Percentiles rank a stretch among this genome's conserved stretches.
Evolutionary conservation across 2,888 invertebrate genomes (phyloP).

Genomic region (Spicauda simplicius): DNA sequence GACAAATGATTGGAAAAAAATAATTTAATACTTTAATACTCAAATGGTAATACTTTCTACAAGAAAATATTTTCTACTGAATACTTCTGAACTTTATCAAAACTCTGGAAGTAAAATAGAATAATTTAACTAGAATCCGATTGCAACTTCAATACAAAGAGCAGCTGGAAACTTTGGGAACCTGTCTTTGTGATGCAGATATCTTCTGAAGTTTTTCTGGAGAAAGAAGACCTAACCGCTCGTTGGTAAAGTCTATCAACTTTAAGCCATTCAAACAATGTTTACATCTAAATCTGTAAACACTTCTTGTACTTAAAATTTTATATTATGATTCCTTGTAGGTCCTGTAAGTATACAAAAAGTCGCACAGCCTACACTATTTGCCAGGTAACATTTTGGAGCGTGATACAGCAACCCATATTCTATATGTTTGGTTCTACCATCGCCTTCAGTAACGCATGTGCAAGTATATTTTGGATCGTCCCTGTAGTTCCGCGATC

Average conservation of each 20-base stretch:
- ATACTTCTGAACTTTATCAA: slow-evolving; percentile 19
- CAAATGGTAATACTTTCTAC: not conserved
- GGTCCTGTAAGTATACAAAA: no score
- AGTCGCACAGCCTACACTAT: no score
- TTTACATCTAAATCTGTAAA: not conserved
- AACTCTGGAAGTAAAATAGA: slow-evolving; percentile 21
- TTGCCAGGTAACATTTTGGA: no score
- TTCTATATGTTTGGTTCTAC: no score
- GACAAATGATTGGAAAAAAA: not conserved
- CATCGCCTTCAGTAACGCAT: no score
- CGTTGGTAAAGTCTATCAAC: not conserved
- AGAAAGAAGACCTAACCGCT: slow-evolving; percentile 14
- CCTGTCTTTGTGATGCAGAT: slow-evolving; percentile 33
- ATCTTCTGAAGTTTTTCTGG: slow-evolving; percentile 11
- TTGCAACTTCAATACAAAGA: slow-evolving; percentile 32
- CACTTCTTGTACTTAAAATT: no score
- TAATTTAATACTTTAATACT: slow-evolving; percentile 5
- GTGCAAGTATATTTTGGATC: no score
- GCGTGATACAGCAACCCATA: no score
- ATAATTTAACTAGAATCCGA: slow-evolving; percentile 30
- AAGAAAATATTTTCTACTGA: slow-evolving; percentile 25
- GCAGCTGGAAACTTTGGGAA: slow-evolving; percentile 15
- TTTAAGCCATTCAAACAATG: not conserved
- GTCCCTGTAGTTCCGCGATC: no score
- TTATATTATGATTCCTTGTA: no score